A percentile compares a stretch with the other conserved stretches of the same genome.
Conservation (phyloP, 2,888 invertebrate species). For the Amblyjoppa fuscipennis region DNA sequence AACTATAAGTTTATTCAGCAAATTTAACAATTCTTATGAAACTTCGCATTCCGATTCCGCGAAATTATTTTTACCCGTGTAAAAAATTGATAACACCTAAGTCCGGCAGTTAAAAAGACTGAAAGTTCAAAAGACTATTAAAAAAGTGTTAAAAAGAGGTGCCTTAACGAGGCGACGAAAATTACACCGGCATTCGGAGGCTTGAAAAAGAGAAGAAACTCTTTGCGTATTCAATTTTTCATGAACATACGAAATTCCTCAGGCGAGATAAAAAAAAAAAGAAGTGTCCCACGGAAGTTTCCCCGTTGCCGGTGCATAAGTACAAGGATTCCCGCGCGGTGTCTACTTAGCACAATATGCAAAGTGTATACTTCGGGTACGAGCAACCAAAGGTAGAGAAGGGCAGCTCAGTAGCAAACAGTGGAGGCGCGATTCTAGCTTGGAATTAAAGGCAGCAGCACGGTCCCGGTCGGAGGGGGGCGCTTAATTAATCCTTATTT, state of each 20-base stretch:
- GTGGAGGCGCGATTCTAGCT: conserved; percentile 63
- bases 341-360: conserved; percentile 18
- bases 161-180: neutral
- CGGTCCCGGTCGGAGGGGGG: conserved; percentile 46
- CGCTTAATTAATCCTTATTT: conserved; percentile 77
- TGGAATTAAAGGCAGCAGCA: conserved; percentile 70
- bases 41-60: too few relatives aligned
- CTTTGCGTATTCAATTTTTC: neutral
- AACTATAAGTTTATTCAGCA: too few relatives aligned
- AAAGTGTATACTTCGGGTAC: neutral
- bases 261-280: neutral
- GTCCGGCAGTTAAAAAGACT: neutral
- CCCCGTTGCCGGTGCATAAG: neutral
- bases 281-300: neutral
- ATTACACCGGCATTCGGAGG: neutral
- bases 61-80: too few relatives aligned
- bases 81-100: too few relatives aligned
- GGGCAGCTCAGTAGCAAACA: conserved; percentile 29
- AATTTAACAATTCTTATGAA: too few relatives aligned
- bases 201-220: neutral
- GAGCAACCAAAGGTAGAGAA: neutral
- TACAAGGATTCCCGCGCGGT: conserved; percentile 1
- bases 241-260: neutral
- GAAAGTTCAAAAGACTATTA: neutral
- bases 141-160: neutral